Conservation (phyloP, 1,140 invertebrate species). For the Parasteatoda tepidariorum region DNA sequence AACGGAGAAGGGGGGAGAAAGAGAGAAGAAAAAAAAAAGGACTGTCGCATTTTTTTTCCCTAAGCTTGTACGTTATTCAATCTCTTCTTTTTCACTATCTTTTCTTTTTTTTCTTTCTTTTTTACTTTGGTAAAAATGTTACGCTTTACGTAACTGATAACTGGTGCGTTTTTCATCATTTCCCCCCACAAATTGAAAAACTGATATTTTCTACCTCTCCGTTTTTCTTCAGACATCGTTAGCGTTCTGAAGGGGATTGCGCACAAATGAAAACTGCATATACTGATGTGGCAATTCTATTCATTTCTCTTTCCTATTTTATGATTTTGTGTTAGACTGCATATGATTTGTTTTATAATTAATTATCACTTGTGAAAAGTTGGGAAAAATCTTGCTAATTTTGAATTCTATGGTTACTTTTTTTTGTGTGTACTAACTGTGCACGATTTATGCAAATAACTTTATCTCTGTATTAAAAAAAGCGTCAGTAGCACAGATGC, state of each 20-base stretch:
- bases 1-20: too few relatives aligned
- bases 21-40: slow-evolving; percentile 28
- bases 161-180: slow-evolving; percentile 57
- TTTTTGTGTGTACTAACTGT: too few relatives aligned
- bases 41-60: neutral
- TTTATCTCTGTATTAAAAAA: too few relatives aligned
- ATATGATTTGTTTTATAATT: neutral
- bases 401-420: too few relatives aligned
- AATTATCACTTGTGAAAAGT: too few relatives aligned
- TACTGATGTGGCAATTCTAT: neutral
- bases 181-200: slow-evolving; percentile 57
- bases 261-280: neutral
- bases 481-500: too few relatives aligned
- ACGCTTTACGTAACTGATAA: slow-evolving; percentile 50
- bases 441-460: too few relatives aligned
- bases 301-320: neutral
- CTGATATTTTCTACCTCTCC: slow-evolving; percentile 42
- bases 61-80: slow-evolving; percentile 4
- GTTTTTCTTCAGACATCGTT: neutral
- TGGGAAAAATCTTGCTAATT: too few relatives aligned
- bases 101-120: neutral
- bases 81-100: neutral
- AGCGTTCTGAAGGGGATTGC: neutral
- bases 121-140: slow-evolving; percentile 10
- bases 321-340: neutral